A percentile compares a stretch with the other conserved stretches of the same genome.
Evolutionary conservation across 2,113 vertebrate species (phyloP).

Genomic region (Poecile atricapillus): DNA sequence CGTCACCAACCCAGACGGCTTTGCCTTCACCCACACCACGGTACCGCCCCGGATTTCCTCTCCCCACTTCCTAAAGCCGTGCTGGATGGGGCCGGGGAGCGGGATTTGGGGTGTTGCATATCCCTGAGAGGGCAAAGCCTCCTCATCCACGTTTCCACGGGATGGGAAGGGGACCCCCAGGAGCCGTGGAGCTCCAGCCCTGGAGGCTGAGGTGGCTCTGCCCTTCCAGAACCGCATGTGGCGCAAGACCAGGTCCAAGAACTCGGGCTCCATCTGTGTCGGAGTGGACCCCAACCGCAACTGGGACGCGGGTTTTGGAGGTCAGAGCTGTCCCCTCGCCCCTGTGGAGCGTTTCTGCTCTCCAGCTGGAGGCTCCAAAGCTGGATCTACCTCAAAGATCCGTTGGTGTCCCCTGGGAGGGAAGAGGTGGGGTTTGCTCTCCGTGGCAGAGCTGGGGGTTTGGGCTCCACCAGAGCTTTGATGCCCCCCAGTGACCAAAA

Average conservation of each 20-base stretch:
- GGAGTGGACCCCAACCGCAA: conserved; percentile 93
- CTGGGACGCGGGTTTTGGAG: conserved; percentile 87
- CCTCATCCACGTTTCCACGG: accelerated
- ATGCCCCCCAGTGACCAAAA: background rate
- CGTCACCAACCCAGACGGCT: conserved; percentile 90
- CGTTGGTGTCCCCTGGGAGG: background rate
- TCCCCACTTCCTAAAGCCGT: accelerated
- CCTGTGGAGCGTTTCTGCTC: accelerated
- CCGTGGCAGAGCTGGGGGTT: accelerated
- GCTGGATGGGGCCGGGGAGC: background rate
- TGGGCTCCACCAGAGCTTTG: background rate
- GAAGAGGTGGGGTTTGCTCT: background rate
- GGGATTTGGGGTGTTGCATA: background rate
- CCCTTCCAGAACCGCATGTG: conserved; percentile 85
- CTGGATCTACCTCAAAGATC: background rate
- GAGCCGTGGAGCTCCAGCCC: background rate
- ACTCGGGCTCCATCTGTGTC: conserved; percentile 58
- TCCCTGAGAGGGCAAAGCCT: background rate
- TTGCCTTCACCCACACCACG: conserved; percentile 75
- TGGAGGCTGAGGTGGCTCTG: background rate
- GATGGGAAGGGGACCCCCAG: background rate
- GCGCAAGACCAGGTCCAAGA: conserved; percentile 88
- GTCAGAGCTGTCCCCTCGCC: conserved; percentile 49
- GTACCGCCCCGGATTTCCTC: background rate
- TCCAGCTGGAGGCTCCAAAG: background rate